These are phyloP conservation scores for Mormyrus iriodes DNA, from an alignment of 2,113 vertebrate species.

Conservation along the genomic window DNA sequence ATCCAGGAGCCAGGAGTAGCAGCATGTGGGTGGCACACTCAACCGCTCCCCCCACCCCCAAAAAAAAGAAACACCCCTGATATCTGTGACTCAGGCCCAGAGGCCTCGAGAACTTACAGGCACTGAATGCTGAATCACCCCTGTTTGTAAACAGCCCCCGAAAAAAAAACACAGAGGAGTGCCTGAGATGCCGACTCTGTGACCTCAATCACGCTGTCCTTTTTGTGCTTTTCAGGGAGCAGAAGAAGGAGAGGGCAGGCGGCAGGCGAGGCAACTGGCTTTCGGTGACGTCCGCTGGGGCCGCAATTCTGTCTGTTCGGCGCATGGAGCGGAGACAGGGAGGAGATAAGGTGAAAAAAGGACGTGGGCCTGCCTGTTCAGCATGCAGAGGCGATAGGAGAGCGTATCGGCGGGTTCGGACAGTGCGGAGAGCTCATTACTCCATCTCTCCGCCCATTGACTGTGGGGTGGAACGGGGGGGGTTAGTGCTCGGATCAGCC, in stretches of 20 bases:
- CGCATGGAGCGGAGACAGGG: background rate
- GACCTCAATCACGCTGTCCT: background rate
- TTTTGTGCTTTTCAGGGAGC: background rate
- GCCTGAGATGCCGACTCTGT: background rate
- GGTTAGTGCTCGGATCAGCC: constrained; percentile 27
- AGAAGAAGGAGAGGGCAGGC: background rate
- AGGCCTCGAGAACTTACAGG: background rate
- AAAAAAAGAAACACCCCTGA: background rate
- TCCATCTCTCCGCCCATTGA: background rate
- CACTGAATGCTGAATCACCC: background rate
- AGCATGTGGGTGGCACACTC: background rate
- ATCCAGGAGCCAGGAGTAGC: background rate
- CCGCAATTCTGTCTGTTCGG: background rate
- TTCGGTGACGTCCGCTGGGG: background rate
- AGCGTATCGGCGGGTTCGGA: background rate
- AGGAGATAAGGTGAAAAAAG: background rate
- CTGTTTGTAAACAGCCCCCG: background rate
- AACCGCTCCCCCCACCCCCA: background rate
- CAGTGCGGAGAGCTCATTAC: background rate
- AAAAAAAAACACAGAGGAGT: background rate
- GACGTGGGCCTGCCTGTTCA: background rate
- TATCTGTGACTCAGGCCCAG: background rate
- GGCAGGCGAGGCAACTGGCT: background rate
- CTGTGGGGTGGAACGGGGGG: background rate
- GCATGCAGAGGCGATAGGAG: background rate